These are phyloP conservation scores for Cottus gobio DNA, from an alignment of 2,113 vertebrate species.

Conservation along the genomic window DNA sequence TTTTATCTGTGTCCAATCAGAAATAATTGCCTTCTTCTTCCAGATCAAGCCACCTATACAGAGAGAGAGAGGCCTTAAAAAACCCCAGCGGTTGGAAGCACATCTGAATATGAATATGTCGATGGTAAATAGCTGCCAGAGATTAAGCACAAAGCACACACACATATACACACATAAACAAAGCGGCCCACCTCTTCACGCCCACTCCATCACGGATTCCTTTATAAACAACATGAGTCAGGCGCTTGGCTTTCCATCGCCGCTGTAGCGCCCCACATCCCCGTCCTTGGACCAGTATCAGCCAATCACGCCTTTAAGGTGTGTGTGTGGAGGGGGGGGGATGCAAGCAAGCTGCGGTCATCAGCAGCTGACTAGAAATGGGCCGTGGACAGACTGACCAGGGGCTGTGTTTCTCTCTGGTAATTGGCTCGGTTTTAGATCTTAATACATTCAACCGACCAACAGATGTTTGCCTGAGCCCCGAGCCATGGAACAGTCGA, in stretches of 20 bases:
- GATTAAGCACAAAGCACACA: constrained; percentile 61
- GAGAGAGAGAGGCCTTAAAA: constrained; percentile 54
- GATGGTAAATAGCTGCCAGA: constrained; percentile 78
- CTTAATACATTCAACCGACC: constrained; percentile 74
- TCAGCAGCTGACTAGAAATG: constrained; percentile 68
- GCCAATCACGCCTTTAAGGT: constrained; percentile 57
- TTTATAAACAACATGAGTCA: constrained; percentile 77
- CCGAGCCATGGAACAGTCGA: constrained; percentile 57
- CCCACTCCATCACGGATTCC: constrained; percentile 73
- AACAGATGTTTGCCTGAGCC: constrained; percentile 75
- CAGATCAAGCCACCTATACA: constrained; percentile 60
- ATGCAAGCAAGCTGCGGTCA: constrained; percentile 52
- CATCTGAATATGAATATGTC: constrained; percentile 74
- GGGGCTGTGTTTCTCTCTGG: constrained; percentile 64
- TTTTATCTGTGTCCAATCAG: constrained; percentile 75
- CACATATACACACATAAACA: constrained; percentile 64
- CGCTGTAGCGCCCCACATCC: constrained; percentile 59
- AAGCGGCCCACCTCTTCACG: constrained; percentile 80
- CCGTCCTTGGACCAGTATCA: constrained; percentile 73
- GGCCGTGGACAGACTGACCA: constrained; percentile 62
- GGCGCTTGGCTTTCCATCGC: constrained; percentile 70
- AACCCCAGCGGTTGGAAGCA: constrained; percentile 57
- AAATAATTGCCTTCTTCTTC: constrained; percentile 72
- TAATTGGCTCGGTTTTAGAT: constrained; percentile 75
- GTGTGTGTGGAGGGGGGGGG: constrained; percentile 45